phyloP scores from a whole-genome alignment of 2,113 vertebrate genomes.

The Cisticola juncidis region DNA sequence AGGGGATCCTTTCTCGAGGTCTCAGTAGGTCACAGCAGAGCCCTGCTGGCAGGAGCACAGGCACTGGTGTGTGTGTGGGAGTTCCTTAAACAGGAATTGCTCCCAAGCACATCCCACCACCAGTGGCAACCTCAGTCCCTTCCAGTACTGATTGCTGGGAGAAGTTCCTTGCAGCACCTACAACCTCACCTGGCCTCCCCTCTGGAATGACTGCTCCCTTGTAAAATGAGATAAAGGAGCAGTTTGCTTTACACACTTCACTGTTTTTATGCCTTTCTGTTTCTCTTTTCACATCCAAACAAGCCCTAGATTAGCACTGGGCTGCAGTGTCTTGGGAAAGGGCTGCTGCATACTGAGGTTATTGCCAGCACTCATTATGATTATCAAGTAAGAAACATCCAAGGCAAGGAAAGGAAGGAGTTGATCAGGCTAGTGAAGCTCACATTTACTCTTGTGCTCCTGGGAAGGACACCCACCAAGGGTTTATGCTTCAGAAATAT shows the following conservation, averaged over 20 bases:
- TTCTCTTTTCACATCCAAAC: neutral
- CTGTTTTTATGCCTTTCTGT: neutral
- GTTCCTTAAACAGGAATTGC: neutral
- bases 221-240: neutral
- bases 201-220: neutral
- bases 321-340: neutral
- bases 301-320: neutral
- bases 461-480: neutral
- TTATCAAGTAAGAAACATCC: neutral
- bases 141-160: neutral
- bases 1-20: neutral
- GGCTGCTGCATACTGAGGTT: neutral
- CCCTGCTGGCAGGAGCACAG: neutral
- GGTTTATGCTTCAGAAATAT: neutral
- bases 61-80: neutral
- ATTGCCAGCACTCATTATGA: neutral
- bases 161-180: neutral
- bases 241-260: neutral
- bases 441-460: neutral
- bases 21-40: neutral
- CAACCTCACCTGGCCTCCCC: fast-evolving
- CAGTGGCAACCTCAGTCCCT: neutral
- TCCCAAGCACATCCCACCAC: neutral
- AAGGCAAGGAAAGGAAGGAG: neutral
- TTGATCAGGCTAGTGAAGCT: neutral